Base-by-base conservation (phyloP, 2,797 vertebrate genomes). In the Amblyopsis hoosieri region DNA sequence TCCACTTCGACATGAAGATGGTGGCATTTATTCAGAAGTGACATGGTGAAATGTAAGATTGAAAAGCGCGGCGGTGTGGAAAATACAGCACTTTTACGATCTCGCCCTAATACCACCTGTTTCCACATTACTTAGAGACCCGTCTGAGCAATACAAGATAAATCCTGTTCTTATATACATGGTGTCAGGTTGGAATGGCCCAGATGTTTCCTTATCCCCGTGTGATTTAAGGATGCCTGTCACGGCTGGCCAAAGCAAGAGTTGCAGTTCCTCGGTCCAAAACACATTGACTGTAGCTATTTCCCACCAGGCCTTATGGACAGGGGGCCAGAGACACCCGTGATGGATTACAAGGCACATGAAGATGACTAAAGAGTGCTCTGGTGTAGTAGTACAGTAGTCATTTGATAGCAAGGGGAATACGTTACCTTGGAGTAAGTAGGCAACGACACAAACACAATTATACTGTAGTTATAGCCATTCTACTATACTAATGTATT, bases 221-320 rank as follows among this genome's bases (percentile, higher is more conserved):
- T 84, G 79, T 82, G 86, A 80, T 88, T 87, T 90, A 88, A 79
- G 79, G 74, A 66, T 46, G 66, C 64, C 85, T 82, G 89, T 87
- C 86, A 89, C 76, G 86, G 83, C 84, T 88, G 85, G 80, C 50
- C 81, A 85, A 85, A 89, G 80, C 83, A 69, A 76, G 69, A 86
- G 76, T 72, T 79, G 81, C 23, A 71, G 77, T 83, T 85, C 78
- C 64, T 56, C 53, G 64, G 66, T 62, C 74, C 73, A 83, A 66
- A 80, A 79, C 60, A 19, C 50, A 64, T 19, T 69, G 76, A 75
- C 81, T 68, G 63, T 69, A 66, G 55, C 59, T 63, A 64, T 85
- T 84, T 87, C 89, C 84, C 82, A 66, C 48, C 80, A 85, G 83
- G 72, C 81, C 37, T 58, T 71, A 49, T 64, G 14, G 66, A 83